Percentiles rank a stretch among this genome's conserved stretches.
Conservation (phyloP, 2,797 vertebrate genomes). For the Pogonophryne albipinna region DNA sequence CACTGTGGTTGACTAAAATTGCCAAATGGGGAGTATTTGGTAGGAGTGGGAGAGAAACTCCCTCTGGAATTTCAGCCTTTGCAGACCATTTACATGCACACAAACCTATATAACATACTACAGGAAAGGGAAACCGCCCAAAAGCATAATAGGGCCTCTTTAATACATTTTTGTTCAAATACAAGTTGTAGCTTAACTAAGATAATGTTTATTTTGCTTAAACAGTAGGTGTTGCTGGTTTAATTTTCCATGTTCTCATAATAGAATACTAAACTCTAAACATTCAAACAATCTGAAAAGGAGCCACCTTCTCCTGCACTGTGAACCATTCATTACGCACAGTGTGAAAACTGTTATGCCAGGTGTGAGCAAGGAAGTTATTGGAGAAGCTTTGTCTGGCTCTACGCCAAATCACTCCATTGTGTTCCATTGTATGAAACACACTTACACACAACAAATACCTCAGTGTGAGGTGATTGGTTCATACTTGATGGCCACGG, state of each 20-base stretch:
- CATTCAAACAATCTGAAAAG: conserved; percentile 10
- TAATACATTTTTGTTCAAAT: neutral
- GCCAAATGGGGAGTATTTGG: neutral
- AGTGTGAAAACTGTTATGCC: conserved; percentile 42
- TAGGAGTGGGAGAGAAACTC: neutral
- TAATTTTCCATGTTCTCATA: conserved; percentile 11
- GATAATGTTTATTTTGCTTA: conserved; percentile 2
- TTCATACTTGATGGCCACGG: conserved; percentile 39
- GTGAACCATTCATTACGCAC: conserved; percentile 31
- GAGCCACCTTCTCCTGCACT: conserved; percentile 22
- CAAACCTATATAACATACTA: no score
- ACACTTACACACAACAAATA: conserved; percentile 45
- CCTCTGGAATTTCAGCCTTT: no score
- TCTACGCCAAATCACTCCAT: conserved; percentile 25
- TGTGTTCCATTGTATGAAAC: conserved; percentile 54
- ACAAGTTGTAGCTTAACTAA: neutral
- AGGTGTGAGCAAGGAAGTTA: conserved; percentile 51
- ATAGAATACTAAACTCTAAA: conserved; percentile 11
- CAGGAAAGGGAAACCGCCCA: no score
- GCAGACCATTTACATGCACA: no score
- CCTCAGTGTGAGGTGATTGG: conserved; percentile 41
- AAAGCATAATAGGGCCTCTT: no score
- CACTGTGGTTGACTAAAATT: neutral
- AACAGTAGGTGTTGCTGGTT: neutral
- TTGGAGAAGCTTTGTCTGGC: conserved; percentile 36